Base-by-base conservation (phyloP, 2,113 vertebrate genomes). In the Helogale parvula region DNA sequence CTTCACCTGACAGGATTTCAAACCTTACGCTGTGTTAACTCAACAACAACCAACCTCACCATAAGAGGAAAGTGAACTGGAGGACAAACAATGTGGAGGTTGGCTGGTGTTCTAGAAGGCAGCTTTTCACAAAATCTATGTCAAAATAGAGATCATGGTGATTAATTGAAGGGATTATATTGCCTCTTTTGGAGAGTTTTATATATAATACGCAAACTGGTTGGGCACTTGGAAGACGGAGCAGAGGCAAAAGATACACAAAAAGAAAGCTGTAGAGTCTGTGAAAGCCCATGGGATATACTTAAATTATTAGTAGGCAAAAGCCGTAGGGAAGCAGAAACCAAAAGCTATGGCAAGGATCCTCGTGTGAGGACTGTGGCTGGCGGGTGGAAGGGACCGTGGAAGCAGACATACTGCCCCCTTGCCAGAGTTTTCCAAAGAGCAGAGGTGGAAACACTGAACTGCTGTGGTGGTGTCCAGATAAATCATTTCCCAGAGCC, bases 141-240 rank as follows among this genome's bases (percentile, higher is more conserved):
- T 90, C 29, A 35, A 63, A 95, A 74, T 33, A 69, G n/a, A 33
- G 8, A 93, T 38, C 27, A 60, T 65, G 19, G 16, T 50, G 33
- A 81, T 80, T 93, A 76, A 80, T 2, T 89, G 2, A 88, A 96
- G 47, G 27, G 54, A 91, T 69, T 38, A 66, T 52, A n/a, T 29
- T 8, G 15, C 47, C 25, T 65, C 41, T 91, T 90, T 72, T 5
- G 29, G n/a, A 50, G 15, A 52, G 13, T 25, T 90, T 74, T 69
- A 57, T 27, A 45, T 69, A 82, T 89, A 79, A 93, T 72, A 79
- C 0, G 29, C 33, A 88, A 85, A 82, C 69, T 65, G 29, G 27
- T 82, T 82, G 29, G 35, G 9, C 54, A 86, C 80, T 95, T 87
- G 83, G 41, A 66, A 95, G 33, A 89, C 31, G 12, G 76, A 96